phyloP scores from a whole-genome alignment of 2,113 vertebrate species.

The Hemichromis elongatus region DNA sequence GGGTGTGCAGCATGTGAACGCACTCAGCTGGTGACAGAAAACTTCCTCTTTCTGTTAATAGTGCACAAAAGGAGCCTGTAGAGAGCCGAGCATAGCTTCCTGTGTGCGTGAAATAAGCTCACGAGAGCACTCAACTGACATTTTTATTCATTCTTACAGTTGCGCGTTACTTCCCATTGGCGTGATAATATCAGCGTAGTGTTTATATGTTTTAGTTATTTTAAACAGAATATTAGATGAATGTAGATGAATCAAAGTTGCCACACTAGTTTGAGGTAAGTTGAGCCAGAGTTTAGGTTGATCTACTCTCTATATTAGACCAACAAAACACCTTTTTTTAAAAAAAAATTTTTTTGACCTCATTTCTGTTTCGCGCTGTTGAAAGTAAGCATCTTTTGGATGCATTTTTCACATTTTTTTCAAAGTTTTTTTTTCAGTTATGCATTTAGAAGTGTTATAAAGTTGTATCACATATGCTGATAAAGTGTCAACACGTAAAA shows the following conservation, averaged over 20 bases:
- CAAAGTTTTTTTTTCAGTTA: not conserved
- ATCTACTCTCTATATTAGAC: not conserved
- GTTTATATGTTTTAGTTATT: not conserved
- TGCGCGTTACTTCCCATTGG: constrained; percentile 14
- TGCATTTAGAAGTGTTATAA: not conserved
- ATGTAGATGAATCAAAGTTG: not conserved
- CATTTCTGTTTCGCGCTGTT: not conserved
- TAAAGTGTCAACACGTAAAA: not conserved
- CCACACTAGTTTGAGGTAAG: not conserved
- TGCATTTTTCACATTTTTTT: not conserved
- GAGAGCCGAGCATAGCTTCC: constrained; percentile 1
- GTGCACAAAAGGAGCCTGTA: constrained; percentile 27
- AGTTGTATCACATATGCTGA: not conserved
- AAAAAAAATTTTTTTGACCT: not conserved
- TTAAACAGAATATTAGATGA: rapidly evolving
- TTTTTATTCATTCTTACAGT: not conserved
- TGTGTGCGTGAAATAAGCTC: not conserved
- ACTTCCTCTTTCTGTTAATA: constrained; percentile 62
- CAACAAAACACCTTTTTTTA: rapidly evolving
- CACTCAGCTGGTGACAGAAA: not conserved
- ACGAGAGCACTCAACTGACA: not conserved
- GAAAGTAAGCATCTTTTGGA: not conserved
- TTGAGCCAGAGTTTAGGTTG: not conserved
- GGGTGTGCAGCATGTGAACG: not conserved
- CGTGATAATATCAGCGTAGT: not conserved